A percentile compares a stretch with the other conserved stretches of the same genome.
Evolutionary conservation across 2,113 vertebrate species (phyloP).

Genomic region (Symphodus melops): DNA sequence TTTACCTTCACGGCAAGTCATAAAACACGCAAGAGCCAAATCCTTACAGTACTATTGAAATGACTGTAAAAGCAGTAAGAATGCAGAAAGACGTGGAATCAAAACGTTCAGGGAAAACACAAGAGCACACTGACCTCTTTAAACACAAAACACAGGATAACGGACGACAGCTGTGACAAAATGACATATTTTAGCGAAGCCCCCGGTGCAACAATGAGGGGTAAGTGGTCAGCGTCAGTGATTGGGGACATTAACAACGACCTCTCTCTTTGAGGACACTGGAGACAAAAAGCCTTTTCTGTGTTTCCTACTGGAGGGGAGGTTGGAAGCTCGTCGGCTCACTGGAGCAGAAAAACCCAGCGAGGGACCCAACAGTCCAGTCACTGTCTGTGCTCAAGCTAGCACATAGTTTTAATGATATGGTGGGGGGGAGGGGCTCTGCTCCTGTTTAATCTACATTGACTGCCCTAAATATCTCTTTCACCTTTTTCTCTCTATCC

Average conservation of each 20-base stretch:
- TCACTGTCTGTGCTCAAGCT: constrained; percentile 66
- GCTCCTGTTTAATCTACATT: constrained; percentile 34
- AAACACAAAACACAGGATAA: background rate
- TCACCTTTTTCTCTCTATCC: constrained; percentile 23
- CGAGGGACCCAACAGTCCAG: constrained; percentile 52
- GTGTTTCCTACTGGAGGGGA: constrained; percentile 52
- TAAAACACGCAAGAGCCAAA: no score
- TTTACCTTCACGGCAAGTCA: no score
- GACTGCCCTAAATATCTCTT: constrained; percentile 28
- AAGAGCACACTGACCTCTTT: constrained; percentile 15
- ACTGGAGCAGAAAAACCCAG: constrained; percentile 62
- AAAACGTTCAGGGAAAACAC: background rate
- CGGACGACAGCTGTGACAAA: background rate
- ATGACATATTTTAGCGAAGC: constrained; percentile 35
- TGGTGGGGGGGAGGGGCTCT: constrained; percentile 28
- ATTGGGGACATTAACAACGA: constrained; percentile 41
- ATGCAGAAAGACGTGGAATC: no score
- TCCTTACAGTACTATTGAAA: no score
- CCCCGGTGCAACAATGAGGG: constrained; percentile 18
- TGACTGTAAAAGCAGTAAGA: no score
- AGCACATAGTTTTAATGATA: constrained; percentile 69
- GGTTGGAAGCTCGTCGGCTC: constrained; percentile 56
- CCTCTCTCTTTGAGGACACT: constrained; percentile 52
- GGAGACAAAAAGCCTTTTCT: constrained; percentile 64
- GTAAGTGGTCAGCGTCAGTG: constrained; percentile 22